Evolutionary conservation across 92 coral and sea anemone genomes (phyloP).

Genomic region (Zoanthus sociatus): DNA sequence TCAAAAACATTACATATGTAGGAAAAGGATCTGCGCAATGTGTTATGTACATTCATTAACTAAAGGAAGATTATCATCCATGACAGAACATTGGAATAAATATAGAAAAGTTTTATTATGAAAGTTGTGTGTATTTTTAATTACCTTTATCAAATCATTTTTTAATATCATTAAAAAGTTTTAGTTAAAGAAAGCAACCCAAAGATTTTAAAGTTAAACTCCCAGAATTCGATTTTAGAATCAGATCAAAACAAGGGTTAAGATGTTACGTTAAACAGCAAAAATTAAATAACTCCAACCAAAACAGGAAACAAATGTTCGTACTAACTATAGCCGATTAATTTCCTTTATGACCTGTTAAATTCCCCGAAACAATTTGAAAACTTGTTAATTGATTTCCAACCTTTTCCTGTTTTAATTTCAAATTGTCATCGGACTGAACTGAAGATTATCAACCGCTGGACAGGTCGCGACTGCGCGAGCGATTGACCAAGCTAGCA

Average conservation of each 20-base stretch:
- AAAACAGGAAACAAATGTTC: conserved; percentile 13
- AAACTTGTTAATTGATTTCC: conserved; percentile 11
- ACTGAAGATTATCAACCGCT: background rate
- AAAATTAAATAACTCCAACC: background rate
- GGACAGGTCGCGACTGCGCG: background rate
- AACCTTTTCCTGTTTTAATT: conserved; percentile 38
- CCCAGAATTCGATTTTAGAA: background rate
- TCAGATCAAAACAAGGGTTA: background rate
- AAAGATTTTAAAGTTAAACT: background rate
- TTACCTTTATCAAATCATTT: background rate
- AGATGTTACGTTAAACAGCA: background rate
- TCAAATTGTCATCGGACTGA: conserved; percentile 1
- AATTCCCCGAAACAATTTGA: conserved; percentile 31
- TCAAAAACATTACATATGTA: background rate
- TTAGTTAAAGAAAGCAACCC: background rate
- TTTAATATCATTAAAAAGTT: background rate
- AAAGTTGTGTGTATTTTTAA: background rate
- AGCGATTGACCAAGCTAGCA: background rate
- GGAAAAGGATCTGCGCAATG: conserved; percentile 25
- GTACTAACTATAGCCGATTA: background rate
- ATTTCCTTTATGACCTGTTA: conserved; percentile 4
- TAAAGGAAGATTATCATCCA: background rate
- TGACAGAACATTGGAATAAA: background rate
- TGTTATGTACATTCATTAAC: background rate
- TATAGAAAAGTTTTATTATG: background rate